A percentile compares a stretch with the other conserved stretches of the same genome.
Evolutionary conservation across 2,113 vertebrate genomes (phyloP).

Genomic region (Lynx canadensis): DNA sequence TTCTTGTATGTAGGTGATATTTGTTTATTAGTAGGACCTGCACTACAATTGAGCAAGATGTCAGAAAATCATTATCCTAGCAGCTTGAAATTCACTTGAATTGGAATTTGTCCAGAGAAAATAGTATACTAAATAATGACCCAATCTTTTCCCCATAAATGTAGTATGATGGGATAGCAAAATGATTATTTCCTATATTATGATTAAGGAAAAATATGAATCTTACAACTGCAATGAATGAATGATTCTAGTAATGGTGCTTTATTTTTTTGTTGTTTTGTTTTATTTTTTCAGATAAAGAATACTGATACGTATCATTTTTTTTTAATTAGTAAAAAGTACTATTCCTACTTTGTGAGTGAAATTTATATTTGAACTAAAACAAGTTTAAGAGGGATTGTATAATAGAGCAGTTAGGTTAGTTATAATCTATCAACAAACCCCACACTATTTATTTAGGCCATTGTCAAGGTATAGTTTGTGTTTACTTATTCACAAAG

Average conservation of each 20-base stretch:
- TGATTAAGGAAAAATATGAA: slow-evolving; percentile 13
- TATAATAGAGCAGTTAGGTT: background rate
- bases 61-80: slow-evolving; percentile 67
- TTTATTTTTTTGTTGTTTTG: background rate
- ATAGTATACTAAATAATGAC: background rate
- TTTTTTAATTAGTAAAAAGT: slow-evolving; percentile 15
- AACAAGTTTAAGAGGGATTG: background rate
- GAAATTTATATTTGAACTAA: slow-evolving; percentile 15
- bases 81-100: slow-evolving; percentile 66
- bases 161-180: background rate
- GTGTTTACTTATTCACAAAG: background rate
- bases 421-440: background rate
- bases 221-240: background rate
- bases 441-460: background rate
- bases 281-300: background rate
- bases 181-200: slow-evolving; percentile 37
- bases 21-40: slow-evolving; percentile 52
- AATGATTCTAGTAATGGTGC: background rate
- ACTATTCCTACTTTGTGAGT: background rate
- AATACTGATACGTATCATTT: background rate
- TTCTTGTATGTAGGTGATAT: slow-evolving; percentile 39
- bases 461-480: background rate
- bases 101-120: slow-evolving; percentile 65
- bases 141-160: background rate
- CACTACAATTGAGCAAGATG: slow-evolving; percentile 41